phyloP scores from a whole-genome alignment of 2,113 vertebrate genomes.

The Spermophilus dauricus region DNA sequence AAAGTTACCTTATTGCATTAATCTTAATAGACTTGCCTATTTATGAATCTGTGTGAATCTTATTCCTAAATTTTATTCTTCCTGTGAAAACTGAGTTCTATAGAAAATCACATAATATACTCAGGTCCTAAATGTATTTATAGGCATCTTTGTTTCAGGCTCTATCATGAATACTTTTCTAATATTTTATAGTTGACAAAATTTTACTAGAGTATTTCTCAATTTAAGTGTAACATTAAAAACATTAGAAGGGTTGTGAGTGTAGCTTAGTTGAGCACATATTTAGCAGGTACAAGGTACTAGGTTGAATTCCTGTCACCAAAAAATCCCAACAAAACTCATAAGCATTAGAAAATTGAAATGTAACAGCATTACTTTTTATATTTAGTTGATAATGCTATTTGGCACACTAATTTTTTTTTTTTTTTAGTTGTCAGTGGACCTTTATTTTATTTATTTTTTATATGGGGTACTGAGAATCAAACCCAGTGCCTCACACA shows the following conservation, averaged over 20 bases:
- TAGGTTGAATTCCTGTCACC: neutral
- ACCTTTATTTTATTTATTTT: too few species aligned
- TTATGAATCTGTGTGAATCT: neutral
- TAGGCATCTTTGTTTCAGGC: neutral
- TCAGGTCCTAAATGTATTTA: neutral
- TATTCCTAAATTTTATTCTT: neutral
- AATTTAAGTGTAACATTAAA: slow-evolving; percentile 1
- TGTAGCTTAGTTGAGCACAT: neutral
- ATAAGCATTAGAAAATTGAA: neutral
- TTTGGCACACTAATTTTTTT: neutral
- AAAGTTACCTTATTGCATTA: neutral
- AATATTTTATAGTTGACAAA: slow-evolving; percentile 9
- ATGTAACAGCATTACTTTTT: neutral
- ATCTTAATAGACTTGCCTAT: neutral
- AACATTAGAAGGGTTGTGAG: neutral
- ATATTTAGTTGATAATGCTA: neutral
- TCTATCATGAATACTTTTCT: neutral
- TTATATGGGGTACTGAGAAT: too few species aligned
- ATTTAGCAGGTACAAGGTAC: neutral
- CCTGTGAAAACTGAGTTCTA: neutral
- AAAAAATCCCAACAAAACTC: neutral
- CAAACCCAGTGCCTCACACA: too few species aligned
- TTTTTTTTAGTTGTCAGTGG: too few species aligned
- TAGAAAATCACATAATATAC: neutral
- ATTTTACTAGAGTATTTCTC: neutral